Evolutionary conservation across 2,888 invertebrate species (phyloP).

Genomic region (Globia sparganii): DNA sequence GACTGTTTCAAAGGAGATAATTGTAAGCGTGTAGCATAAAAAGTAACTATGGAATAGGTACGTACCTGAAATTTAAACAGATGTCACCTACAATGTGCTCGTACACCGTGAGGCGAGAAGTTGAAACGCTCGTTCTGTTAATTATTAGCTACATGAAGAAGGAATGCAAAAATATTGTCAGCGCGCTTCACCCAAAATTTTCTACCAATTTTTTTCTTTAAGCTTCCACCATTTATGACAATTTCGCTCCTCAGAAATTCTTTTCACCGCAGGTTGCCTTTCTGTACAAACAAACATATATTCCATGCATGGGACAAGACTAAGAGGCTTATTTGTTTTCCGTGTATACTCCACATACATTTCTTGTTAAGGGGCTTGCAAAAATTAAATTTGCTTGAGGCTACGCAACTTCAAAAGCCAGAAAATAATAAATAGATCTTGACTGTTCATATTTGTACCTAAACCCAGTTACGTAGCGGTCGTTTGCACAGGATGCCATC

Average conservation of each 20-base stretch:
- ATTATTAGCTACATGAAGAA: constrained; percentile 24
- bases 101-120: constrained; percentile 26
- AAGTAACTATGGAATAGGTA: neutral
- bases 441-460: constrained; percentile 35
- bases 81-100: constrained; percentile 21
- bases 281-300: constrained; percentile 43
- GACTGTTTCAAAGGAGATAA: constrained; percentile 5
- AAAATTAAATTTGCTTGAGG: constrained; percentile 55
- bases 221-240: neutral
- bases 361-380: constrained; percentile 39
- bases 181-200: neutral
- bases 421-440: constrained; percentile 44
- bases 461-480: constrained; percentile 15
- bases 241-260: constrained; percentile 29
- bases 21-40: neutral
- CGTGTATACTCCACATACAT: constrained; percentile 17
- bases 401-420: constrained; percentile 49
- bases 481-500: constrained; percentile 31
- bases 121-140: constrained; percentile 32
- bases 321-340: constrained; percentile 47
- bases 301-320: constrained; percentile 14
- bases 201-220: constrained; percentile 11
- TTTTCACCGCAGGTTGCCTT: constrained; percentile 18
- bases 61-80: constrained; percentile 10
- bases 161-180: constrained; percentile 28